These are phyloP conservation scores for Orchesella flavescens DNA, from an alignment of 2,888 invertebrate genomes.

Conservation along the genomic window DNA sequence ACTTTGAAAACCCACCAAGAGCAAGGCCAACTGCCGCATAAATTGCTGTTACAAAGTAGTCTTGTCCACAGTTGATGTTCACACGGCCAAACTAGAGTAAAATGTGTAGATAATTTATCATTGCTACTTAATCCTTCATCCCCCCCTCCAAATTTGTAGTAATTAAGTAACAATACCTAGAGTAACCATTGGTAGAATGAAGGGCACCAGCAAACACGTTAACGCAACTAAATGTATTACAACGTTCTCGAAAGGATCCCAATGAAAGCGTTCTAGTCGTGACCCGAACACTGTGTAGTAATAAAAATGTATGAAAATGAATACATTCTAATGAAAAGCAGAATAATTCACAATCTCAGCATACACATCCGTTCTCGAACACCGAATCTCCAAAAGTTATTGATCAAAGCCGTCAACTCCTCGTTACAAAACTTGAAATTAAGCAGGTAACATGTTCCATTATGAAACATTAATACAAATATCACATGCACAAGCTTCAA, in stretches of 20 bases:
- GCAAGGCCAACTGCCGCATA: slow-evolving; percentile 7
- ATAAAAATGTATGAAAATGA: not conserved
- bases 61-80: slow-evolving; percentile 15
- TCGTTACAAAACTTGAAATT: not conserved
- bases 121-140: too few species aligned
- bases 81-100: slow-evolving; percentile 29
- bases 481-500: slow-evolving; percentile 10
- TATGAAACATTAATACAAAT: not conserved
- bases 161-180: too few species aligned
- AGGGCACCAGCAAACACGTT: not conserved
- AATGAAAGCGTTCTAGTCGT: slow-evolving; percentile 19
- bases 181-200: slow-evolving; percentile 19
- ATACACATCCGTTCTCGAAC: slow-evolving; percentile 2
- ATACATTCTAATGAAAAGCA: not conserved
- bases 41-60: not conserved
- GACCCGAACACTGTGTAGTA: slow-evolving; percentile 1
- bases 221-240: not conserved
- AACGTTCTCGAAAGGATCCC: slow-evolving; percentile 28
- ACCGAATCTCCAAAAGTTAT: slow-evolving; percentile 9
- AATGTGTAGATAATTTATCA: too few species aligned
- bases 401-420: slow-evolving; percentile 6
- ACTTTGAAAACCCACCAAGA: not conserved
- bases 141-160: too few species aligned
- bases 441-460: not conserved
- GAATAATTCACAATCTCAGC: not conserved